Percentiles rank a stretch among this genome's conserved stretches.
These are phyloP conservation scores for Chaetophractus vellerosus DNA, from an alignment of 2,797 vertebrate genomes.

Conservation along the genomic window DNA sequence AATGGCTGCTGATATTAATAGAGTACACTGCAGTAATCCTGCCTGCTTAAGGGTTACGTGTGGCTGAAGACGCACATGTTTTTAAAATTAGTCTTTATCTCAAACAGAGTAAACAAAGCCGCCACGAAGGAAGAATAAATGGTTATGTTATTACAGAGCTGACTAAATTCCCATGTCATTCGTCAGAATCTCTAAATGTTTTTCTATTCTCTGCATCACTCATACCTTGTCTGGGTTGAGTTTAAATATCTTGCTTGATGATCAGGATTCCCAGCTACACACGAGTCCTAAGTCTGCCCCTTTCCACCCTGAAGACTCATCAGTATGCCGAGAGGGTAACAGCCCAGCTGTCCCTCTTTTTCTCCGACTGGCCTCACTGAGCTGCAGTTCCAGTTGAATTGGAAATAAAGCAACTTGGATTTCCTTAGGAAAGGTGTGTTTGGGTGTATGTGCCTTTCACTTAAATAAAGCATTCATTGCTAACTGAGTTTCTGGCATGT, in stretches of 20 bases:
- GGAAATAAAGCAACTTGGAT: slow-evolving; percentile 70
- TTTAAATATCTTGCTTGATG: slow-evolving; percentile 26
- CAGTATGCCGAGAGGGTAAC: not conserved
- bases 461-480: slow-evolving; percentile 78
- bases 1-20: not conserved
- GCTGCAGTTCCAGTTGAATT: not conserved
- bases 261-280: not conserved
- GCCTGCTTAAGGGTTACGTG: not conserved
- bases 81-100: not conserved
- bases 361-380: not conserved
- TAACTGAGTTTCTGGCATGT: slow-evolving; percentile 74
- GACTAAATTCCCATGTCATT: not conserved
- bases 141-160: not conserved
- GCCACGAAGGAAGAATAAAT: not conserved
- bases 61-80: not conserved
- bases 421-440: slow-evolving; percentile 84
- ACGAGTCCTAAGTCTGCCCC: not conserved
- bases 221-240: not conserved
- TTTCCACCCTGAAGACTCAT: not conserved
- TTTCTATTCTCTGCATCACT: not conserved
- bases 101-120: not conserved
- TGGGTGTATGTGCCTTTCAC: slow-evolving; percentile 76
- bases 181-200: no score
- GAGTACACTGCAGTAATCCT: not conserved
- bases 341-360: slow-evolving; percentile 45